Evolutionary conservation across 2,113 vertebrate species (phyloP).

Genomic region (Misgurnus anguillicaudatus): DNA sequence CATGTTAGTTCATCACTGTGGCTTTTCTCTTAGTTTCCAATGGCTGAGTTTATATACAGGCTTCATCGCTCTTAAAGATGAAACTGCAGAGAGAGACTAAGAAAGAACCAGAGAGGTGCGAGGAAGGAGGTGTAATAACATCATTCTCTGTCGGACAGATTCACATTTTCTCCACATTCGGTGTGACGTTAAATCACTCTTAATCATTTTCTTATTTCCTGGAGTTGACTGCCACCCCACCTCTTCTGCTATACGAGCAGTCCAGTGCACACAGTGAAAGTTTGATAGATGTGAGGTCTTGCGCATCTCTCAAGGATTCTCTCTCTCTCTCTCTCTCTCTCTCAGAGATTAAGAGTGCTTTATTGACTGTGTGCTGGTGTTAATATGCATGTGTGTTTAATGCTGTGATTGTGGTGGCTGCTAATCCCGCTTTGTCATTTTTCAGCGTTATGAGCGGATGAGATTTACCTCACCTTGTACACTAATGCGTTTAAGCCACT

Average conservation of each 20-base stretch:
- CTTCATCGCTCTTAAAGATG: constrained; percentile 30
- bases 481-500: constrained; percentile 43
- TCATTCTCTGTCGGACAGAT: constrained; percentile 65
- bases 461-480: constrained; percentile 48
- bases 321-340: background rate
- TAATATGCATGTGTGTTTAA: constrained; percentile 33
- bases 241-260: constrained; percentile 45
- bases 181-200: constrained; percentile 68
- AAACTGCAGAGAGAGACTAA: constrained; percentile 1
- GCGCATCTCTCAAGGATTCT: constrained; percentile 27
- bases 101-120: constrained; percentile 12
- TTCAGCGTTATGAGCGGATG: constrained; percentile 34
- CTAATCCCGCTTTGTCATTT: constrained; percentile 34
- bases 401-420: constrained; percentile 13
- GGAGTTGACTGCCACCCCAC: constrained; percentile 60
- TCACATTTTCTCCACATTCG: constrained; percentile 58
- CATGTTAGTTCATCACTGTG: constrained; percentile 29
- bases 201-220: constrained; percentile 75
- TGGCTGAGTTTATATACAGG: constrained; percentile 26
- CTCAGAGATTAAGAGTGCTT: constrained; percentile 30
- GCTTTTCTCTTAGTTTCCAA: constrained; percentile 22
- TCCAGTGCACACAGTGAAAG: constrained; percentile 20
- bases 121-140: constrained; percentile 56
- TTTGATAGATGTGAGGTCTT: constrained; percentile 61
- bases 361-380: constrained; percentile 24